phyloP scores from a whole-genome alignment of 2,113 vertebrate species.

The Myiozetetes cayanensis region DNA sequence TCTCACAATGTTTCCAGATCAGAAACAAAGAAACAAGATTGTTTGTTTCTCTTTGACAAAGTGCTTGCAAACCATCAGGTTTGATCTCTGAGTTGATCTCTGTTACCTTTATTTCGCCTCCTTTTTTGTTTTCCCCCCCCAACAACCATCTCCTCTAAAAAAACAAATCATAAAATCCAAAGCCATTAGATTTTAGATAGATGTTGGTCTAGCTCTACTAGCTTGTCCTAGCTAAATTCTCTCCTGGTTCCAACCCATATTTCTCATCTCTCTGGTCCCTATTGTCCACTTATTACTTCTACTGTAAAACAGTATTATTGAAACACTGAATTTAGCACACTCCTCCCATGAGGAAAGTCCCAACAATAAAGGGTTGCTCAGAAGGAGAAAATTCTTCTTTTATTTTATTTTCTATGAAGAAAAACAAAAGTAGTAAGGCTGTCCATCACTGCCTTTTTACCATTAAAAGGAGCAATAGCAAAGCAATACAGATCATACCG shows the following conservation, averaged over 20 bases:
- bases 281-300: not conserved
- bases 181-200: not conserved
- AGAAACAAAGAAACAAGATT: not conserved
- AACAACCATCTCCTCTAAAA: not conserved
- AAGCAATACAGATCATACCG: not conserved
- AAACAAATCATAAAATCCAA: not conserved
- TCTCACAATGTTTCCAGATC: not conserved
- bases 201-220: not conserved
- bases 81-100: not conserved
- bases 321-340: not conserved
- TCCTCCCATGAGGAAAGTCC: not conserved
- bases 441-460: not conserved
- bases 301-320: not conserved
- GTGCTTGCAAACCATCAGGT: not conserved
- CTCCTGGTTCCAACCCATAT: not conserved
- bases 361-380: not conserved
- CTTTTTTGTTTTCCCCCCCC: too few relatives aligned
- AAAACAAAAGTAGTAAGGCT: not conserved
- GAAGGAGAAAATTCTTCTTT: not conserved
- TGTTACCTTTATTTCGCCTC: rapidly evolving
- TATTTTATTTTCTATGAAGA: not conserved
- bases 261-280: not conserved
- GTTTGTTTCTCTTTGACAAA: not conserved
- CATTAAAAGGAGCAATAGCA: not conserved
- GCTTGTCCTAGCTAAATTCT: not conserved